phyloP scores from a whole-genome alignment of 2,113 vertebrate genomes.

The Lampris incognitus region DNA sequence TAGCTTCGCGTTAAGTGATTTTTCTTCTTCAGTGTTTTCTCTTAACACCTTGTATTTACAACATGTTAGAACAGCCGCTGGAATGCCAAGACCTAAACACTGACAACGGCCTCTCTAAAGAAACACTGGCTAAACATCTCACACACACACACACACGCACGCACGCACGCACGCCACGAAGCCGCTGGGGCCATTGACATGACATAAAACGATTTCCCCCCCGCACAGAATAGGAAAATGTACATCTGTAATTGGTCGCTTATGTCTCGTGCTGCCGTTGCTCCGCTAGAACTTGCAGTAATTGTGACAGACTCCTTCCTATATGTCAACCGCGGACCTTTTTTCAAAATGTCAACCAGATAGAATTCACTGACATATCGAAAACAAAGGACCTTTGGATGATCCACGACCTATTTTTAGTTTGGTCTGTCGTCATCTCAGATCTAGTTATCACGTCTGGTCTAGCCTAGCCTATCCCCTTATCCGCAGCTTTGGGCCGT shows the following conservation, averaged over 20 bases:
- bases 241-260: conserved; percentile 61
- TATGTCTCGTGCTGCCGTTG: conserved; percentile 13
- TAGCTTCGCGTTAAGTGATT: conserved; percentile 55
- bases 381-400: conserved; percentile 57
- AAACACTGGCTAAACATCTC: conserved; percentile 16
- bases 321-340: conserved; percentile 72
- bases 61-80: conserved; percentile 94
- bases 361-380: conserved; percentile 63
- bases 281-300: conserved; percentile 39
- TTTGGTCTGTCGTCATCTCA: conserved; percentile 44
- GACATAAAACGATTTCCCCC: conserved; percentile 42
- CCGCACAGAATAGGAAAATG: conserved; percentile 25
- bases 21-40: conserved; percentile 68
- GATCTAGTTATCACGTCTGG: conserved; percentile 54
- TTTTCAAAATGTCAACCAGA: conserved; percentile 75
- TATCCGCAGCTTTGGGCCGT: conserved; percentile 38
- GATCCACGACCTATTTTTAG: conserved; percentile 61
- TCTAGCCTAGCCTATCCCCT: conserved; percentile 1
- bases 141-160: conserved; percentile 15
- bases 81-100: conserved; percentile 86
- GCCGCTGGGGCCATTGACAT: conserved; percentile 43
- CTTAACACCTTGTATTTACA: conserved; percentile 81
- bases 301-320: conserved; percentile 60
- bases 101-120: conserved; percentile 56
- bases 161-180: conserved; percentile 18